A percentile compares a stretch with the other conserved stretches of the same genome.
phyloP scores from a whole-genome alignment of 2,113 vertebrate genomes.

The Mustela lutreola region DNA sequence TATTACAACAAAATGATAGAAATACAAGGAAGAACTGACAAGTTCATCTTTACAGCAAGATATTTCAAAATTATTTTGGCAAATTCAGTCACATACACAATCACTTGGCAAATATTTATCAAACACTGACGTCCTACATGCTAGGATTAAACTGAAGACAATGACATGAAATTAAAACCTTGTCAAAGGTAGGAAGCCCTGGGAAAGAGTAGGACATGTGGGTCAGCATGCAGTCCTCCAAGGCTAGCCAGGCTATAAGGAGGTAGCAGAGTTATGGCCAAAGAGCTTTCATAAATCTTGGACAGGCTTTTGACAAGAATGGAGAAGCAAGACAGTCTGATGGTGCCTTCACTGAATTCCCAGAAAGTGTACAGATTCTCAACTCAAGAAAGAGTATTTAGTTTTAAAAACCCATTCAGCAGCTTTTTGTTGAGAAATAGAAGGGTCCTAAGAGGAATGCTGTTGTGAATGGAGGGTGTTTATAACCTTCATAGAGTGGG shows the following conservation, averaged over 20 bases:
- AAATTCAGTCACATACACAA: not conserved
- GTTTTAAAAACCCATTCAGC: not conserved
- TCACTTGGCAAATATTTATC: not conserved
- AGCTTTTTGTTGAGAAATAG: not conserved
- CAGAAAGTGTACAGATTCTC: not conserved
- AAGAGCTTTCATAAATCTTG: not conserved
- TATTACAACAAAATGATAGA: not conserved
- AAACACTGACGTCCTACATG: not conserved
- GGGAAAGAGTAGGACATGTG: not conserved
- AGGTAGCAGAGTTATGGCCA: not conserved
- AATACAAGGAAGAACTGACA: not conserved
- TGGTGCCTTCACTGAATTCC: not conserved
- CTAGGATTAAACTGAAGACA: not conserved
- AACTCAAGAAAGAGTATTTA: not conserved
- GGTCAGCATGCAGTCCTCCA: not conserved
- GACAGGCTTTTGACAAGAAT: not conserved
- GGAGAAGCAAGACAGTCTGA: not conserved
- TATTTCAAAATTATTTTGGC: not conserved
- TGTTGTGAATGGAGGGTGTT: not conserved
- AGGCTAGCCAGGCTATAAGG: not conserved
- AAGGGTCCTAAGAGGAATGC: not conserved
- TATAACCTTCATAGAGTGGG: fast-evolving
- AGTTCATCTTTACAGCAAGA: not conserved
- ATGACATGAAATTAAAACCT: not conserved
- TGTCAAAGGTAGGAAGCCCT: not conserved